Evolutionary conservation across 2,113 vertebrate species (phyloP).

Genomic region (Thymallus thymallus): DNA sequence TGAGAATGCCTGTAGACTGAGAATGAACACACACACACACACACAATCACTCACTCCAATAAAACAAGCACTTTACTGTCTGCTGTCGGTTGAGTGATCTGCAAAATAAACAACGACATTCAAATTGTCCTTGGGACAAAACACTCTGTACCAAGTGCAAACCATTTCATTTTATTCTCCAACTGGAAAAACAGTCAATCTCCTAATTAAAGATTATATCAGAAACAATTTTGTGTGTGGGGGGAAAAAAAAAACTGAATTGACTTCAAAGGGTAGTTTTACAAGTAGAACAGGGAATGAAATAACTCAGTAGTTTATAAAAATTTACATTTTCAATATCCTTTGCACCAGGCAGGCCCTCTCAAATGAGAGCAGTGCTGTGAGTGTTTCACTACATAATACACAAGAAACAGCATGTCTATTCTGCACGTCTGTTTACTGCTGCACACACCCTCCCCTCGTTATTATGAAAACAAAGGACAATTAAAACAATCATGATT

Average conservation of each 20-base stretch:
- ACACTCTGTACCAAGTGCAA: slow-evolving; percentile 21
- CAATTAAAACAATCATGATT: slow-evolving; percentile 73
- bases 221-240: slow-evolving; percentile 61
- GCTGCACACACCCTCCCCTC: slow-evolving; percentile 39
- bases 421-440: slow-evolving; percentile 37
- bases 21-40: not conserved
- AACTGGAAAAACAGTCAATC: slow-evolving; percentile 46
- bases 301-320: slow-evolving; percentile 57
- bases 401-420: slow-evolving; percentile 37
- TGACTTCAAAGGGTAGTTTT: slow-evolving; percentile 66
- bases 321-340: slow-evolving; percentile 72
- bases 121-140: slow-evolving; percentile 62
- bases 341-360: slow-evolving; percentile 43
- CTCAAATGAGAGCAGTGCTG: slow-evolving; percentile 48
- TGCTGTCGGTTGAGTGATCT: slow-evolving; percentile 46
- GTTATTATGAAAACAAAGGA: slow-evolving; percentile 64
- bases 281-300: slow-evolving; percentile 39
- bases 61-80: slow-evolving; percentile 11
- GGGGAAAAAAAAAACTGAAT: slow-evolving; percentile 62
- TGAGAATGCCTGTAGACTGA: slow-evolving; percentile 1
- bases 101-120: slow-evolving; percentile 56
- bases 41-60: slow-evolving; percentile 7
- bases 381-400: slow-evolving; percentile 34
- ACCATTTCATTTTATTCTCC: slow-evolving; percentile 23
- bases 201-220: slow-evolving; percentile 78